Evolutionary conservation across 2,797 vertebrate genomes (phyloP).

Genomic region (Pseudopleuronectes americanus): DNA sequence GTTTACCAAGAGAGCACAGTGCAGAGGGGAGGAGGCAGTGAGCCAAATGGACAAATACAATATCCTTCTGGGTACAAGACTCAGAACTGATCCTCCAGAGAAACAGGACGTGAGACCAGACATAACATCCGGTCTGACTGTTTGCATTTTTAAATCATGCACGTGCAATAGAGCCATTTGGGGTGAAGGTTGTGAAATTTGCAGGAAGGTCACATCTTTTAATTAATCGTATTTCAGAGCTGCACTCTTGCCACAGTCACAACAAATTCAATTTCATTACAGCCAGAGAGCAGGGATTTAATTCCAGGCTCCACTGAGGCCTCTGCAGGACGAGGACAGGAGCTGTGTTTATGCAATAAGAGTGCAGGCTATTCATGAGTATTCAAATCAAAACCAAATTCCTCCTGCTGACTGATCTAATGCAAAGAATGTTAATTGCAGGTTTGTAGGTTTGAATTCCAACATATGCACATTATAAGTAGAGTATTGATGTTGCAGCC

Average conservation of each 20-base stretch:
- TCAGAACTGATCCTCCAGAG: too few species aligned
- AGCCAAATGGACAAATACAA: not conserved
- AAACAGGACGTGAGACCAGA: too few species aligned
- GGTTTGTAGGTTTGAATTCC: too few species aligned
- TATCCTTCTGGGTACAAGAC: too few species aligned
- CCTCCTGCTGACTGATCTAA: too few species aligned
- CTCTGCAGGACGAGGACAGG: not conserved
- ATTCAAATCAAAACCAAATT: too few species aligned
- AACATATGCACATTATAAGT: too few species aligned
- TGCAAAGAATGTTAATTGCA: too few species aligned
- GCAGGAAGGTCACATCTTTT: not conserved
- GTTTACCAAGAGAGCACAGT: not conserved
- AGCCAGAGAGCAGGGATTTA: not conserved
- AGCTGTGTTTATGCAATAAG: not conserved
- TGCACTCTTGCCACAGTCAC: not conserved
- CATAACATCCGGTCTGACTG: not conserved
- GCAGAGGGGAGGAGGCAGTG: not conserved
- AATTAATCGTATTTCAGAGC: constrained; percentile 1
- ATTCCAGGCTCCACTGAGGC: not conserved
- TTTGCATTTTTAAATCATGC: too few species aligned
- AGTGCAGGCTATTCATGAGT: not conserved
- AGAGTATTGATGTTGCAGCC: too few species aligned
- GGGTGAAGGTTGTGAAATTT: not conserved
- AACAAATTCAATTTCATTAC: not conserved
- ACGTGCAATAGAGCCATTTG: not conserved